Conservation (phyloP, 2,888 invertebrate genomes). For the Drosophila anomelani region DNA sequence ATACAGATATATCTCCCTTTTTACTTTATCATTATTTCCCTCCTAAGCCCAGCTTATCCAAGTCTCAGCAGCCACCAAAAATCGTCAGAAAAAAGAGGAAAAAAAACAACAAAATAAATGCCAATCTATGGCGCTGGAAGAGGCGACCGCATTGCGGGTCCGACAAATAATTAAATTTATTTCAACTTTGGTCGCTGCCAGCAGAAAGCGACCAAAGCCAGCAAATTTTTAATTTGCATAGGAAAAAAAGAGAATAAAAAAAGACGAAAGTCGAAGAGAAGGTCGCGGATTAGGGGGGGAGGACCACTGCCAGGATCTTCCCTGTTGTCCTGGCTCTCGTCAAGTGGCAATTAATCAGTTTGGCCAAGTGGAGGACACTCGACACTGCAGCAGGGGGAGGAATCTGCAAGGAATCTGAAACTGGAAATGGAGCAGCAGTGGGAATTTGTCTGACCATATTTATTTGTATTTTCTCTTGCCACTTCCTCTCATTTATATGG, state of each 20-base stretch:
- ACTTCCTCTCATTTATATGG: conserved; percentile 64
- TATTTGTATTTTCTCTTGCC: conserved; percentile 33
- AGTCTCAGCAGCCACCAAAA: conserved; percentile 27
- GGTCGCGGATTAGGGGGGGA: conserved; percentile 34
- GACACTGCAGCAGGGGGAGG: conserved; percentile 40
- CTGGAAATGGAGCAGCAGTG: conserved; percentile 19
- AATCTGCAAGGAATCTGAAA: conserved; percentile 1
- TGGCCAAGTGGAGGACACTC: conserved; percentile 56
- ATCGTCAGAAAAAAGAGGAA: conserved; percentile 3
- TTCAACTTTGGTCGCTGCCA: conserved; percentile 51
- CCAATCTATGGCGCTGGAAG: conserved; percentile 25
- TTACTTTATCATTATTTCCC: conserved; percentile 30
- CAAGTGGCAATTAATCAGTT: conserved; percentile 76
- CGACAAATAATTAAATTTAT: conserved; percentile 62
- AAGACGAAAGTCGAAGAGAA: conserved; percentile 26
- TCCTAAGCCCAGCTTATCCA: conserved; percentile 28
- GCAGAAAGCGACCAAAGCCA: conserved; percentile 40
- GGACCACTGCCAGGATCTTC: conserved; percentile 2
- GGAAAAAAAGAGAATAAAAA: conserved; percentile 16
- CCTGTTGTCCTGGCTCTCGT: conserved; percentile 36
- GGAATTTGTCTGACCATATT: conserved; percentile 32
- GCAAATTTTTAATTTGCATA: conserved; percentile 69
- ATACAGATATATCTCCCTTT: conserved; percentile 4
- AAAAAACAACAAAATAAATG: conserved; percentile 22
- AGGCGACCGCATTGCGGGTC: conserved; percentile 50